Evolutionary conservation across 2,797 vertebrate species (phyloP).

Genomic region (Monodelphis domestica): DNA sequence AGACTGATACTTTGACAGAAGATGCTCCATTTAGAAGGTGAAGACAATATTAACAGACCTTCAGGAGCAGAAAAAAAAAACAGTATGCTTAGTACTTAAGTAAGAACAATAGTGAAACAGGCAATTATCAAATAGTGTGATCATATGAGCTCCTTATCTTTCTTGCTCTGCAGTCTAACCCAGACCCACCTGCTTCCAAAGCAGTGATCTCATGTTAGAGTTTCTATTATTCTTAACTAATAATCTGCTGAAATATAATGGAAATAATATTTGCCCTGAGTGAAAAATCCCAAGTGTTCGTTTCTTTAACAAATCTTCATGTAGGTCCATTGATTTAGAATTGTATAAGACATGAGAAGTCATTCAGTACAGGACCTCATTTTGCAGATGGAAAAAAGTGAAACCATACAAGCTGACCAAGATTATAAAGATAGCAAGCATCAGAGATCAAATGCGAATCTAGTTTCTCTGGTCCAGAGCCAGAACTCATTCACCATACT

Average conservation of each 20-base stretch:
- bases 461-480: background rate
- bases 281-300: background rate
- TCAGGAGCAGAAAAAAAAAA: background rate
- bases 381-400: background rate
- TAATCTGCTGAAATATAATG: too few species aligned
- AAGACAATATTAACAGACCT: background rate
- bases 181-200: background rate
- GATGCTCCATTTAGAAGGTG: background rate
- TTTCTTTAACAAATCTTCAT: background rate
- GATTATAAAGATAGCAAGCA: background rate
- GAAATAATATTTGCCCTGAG: background rate
- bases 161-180: background rate
- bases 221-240: background rate
- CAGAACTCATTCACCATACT: too few species aligned
- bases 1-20: background rate
- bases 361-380: background rate
- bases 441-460: background rate
- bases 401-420: background rate
- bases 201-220: background rate
- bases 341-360: background rate
- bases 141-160: background rate
- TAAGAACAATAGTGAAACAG: too few species aligned
- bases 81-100: background rate
- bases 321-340: background rate
- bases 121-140: background rate